Conservation (phyloP, 2,888 invertebrate genomes). For the Lasioglossum malachurum region DNA sequence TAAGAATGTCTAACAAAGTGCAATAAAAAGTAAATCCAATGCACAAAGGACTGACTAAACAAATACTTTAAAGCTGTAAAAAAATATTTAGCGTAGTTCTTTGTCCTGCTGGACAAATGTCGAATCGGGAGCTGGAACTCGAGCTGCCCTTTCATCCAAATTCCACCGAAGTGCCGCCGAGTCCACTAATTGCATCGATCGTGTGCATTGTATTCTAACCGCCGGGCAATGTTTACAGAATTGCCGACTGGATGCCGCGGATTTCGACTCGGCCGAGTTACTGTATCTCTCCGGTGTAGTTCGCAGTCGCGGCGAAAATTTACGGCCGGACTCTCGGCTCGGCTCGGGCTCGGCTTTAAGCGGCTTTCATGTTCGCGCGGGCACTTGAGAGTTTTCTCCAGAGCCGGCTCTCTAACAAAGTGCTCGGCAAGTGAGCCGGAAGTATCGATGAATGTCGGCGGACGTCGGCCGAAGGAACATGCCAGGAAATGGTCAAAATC, state of each 20-base stretch:
- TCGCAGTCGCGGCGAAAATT: slow-evolving; percentile 37
- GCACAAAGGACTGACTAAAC: not conserved
- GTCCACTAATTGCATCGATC: slow-evolving; percentile 11
- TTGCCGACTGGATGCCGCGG: not conserved
- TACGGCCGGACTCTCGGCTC: slow-evolving; percentile 21
- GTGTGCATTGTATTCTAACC: slow-evolving; percentile 4
- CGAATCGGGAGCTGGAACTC: not conserved
- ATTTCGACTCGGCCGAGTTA: slow-evolving; percentile 20
- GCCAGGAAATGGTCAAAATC: not conserved
- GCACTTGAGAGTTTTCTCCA: slow-evolving; percentile 25
- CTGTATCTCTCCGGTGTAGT: slow-evolving; percentile 13
- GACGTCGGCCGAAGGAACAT: not conserved
- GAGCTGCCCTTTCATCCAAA: not conserved
- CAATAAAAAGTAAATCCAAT: not conserved
- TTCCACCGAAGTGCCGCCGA: not conserved
- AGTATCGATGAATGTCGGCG: slow-evolving; percentile 36
- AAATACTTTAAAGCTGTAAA: too few relatives aligned
- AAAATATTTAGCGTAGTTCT: not conserved
- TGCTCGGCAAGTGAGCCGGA: slow-evolving; percentile 29
- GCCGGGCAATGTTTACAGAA: slow-evolving; percentile 10
- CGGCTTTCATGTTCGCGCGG: slow-evolving; percentile 7
- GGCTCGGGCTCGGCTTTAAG: slow-evolving; percentile 26
- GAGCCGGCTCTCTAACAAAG: slow-evolving; percentile 19
- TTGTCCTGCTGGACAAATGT: not conserved
- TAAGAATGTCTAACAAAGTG: not conserved